Conservation (phyloP, 2,888 invertebrate species). For the Mythimna albipuncta region DNA sequence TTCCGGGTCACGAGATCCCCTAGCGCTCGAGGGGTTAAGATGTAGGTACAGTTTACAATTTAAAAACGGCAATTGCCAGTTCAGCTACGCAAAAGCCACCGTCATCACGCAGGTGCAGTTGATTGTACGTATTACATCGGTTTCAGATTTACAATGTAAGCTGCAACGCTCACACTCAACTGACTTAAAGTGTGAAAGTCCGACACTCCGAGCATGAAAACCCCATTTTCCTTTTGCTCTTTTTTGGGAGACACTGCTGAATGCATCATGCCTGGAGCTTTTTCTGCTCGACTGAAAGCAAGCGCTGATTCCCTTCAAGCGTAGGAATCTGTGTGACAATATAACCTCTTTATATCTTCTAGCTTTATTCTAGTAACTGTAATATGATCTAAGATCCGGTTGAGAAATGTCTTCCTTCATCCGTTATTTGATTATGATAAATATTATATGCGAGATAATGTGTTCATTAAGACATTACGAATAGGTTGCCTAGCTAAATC, state of each 20-base stretch:
- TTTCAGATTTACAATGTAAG: neutral
- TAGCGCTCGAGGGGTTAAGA: too few species aligned
- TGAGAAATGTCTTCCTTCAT: too few species aligned
- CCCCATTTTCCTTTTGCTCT: conserved; percentile 22
- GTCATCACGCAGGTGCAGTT: too few species aligned
- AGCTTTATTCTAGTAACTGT: neutral
- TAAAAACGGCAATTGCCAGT: neutral
- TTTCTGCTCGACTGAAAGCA: conserved; percentile 26
- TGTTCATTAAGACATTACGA: too few species aligned
- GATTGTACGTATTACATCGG: neutral
- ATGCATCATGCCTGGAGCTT: conserved; percentile 36
- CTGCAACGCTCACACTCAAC: neutral
- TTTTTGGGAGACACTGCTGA: conserved; percentile 25
- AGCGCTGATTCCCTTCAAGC: conserved; percentile 15
- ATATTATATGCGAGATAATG: too few species aligned
- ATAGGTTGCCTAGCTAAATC: too few species aligned
- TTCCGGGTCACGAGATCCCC: too few species aligned
- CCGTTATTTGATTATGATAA: too few species aligned
- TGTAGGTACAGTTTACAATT: too few species aligned
- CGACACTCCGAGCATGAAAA: conserved; percentile 30
- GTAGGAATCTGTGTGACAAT: neutral
- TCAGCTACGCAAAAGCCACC: neutral
- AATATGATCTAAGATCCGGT: too few species aligned
- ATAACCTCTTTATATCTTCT: neutral
- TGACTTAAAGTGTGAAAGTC: conserved; percentile 11